Evolutionary conservation across 1,140 invertebrate species (phyloP).

Genomic region (Penaeus indicus): DNA sequence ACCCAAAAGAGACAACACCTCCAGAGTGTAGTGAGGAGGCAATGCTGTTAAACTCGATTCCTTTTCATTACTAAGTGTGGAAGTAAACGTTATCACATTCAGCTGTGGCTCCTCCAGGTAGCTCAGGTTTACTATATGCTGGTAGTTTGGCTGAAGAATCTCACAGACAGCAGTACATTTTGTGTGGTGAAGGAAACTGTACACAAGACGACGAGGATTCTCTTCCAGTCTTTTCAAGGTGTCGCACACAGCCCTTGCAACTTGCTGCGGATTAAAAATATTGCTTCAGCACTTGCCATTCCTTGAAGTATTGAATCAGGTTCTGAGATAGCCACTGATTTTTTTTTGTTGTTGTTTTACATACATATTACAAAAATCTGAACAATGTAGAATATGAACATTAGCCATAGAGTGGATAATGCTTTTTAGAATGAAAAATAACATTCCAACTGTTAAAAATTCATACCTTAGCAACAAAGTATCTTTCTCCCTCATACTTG

Average conservation of each 20-base stretch:
- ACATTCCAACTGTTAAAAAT: neutral
- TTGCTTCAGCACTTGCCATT: no score
- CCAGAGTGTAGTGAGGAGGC: conserved; percentile 54
- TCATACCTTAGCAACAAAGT: conserved; percentile 66
- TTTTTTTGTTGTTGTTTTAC: no score
- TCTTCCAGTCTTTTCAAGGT: conserved; percentile 67
- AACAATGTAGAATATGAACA: no score
- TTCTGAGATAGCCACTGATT: no score
- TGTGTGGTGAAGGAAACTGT: conserved; percentile 66
- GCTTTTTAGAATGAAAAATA: neutral
- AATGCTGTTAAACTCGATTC: conserved; percentile 67
- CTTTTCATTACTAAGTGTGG: conserved; percentile 64
- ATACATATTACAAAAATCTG: no score
- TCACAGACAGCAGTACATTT: conserved; percentile 72
- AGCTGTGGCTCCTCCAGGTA: conserved; percentile 69
- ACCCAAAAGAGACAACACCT: conserved; percentile 38
- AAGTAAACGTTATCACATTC: conserved; percentile 72
- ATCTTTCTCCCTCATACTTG: conserved; percentile 70
- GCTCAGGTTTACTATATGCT: conserved; percentile 72
- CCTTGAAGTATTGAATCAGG: no score
- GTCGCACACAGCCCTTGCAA: conserved; percentile 19
- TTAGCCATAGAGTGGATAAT: conserved; percentile 66
- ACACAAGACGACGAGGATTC: conserved; percentile 57
- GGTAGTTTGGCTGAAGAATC: conserved; percentile 71
- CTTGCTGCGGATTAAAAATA: no score